A percentile compares a stretch with the other conserved stretches of the same genome.
These are phyloP conservation scores for Phoeniculus purpureus DNA, from an alignment of 2,797 vertebrate species.

Conservation along the genomic window DNA sequence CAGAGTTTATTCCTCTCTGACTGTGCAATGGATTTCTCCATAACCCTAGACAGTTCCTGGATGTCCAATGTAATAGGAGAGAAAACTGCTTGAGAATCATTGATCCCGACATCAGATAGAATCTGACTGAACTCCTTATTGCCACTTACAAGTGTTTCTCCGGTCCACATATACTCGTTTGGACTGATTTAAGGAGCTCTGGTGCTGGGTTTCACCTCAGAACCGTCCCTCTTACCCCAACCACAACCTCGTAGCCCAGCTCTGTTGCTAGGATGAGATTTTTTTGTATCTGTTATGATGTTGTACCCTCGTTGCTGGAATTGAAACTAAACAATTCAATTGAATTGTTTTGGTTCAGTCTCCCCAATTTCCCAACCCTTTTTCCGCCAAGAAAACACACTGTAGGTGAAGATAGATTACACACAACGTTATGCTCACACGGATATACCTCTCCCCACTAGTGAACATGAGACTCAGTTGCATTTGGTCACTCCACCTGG, in stretches of 20 bases:
- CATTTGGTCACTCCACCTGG: background rate
- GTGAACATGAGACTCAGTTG: background rate
- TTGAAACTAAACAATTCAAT: background rate
- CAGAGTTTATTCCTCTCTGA: background rate
- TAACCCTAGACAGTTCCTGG: background rate
- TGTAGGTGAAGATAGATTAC: background rate
- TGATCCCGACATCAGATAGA: background rate
- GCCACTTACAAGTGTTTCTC: rapidly evolving
- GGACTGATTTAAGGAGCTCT: background rate
- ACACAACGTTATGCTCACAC: background rate
- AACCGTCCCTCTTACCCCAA: background rate
- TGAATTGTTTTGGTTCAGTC: background rate
- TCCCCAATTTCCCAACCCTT: background rate
- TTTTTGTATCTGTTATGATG: background rate
- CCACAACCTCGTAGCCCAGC: background rate
- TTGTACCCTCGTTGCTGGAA: background rate
- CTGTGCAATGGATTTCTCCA: background rate
- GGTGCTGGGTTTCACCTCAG: background rate
- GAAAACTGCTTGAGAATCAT: background rate
- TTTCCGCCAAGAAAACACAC: background rate
- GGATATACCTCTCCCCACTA: background rate
- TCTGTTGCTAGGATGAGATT: background rate
- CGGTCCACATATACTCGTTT: background rate
- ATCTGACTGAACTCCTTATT: background rate
- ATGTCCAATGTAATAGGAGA: background rate